Evolutionary conservation across 2,797 vertebrate genomes (phyloP), one percentile per base, ranked within the genome.

Genomic region (Acipenser transmontanus): DNA sequence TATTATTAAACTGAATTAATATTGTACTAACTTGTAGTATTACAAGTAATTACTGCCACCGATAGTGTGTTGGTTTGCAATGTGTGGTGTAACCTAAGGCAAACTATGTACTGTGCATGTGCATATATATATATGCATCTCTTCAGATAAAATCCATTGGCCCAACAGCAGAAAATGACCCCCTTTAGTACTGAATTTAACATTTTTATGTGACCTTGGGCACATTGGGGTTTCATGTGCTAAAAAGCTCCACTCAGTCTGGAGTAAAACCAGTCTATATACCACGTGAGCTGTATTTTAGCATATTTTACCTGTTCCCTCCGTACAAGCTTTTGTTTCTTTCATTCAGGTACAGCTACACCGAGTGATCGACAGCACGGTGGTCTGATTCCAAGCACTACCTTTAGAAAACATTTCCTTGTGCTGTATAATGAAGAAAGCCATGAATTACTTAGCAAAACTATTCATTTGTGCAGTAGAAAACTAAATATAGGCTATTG

Each of bases 81-180:
- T n/a, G 54, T 34, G 34, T 34, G 34, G 34, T 56, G 12, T 62
- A n/a, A 17, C 9, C 66, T 61, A 20, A 72, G 63, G 68, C 66
- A 61, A 66, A 65, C 68, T 76, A 68, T 71, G 59, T 63, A 73
- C 69, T 65, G 69, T 73, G 64, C 61, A 50, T 66, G 54, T 60
- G 8, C 62, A 49, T 71, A 74, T 74, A 80, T 77, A 72, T 82
- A 85, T 17, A 86, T 81, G 83, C 59, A 54, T 63, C 68, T 75
- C 61, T 51, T 66, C 69, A 71, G 65, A 75, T 47, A 71, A 73
- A 83, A 82, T 72, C 67, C 66, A 74, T 68, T 34, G 66, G 68
- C 61, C 60, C 68, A 68, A 71, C 70, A 66, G 68, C 66, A 72
- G 70, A 34, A 79, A 79, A 80, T 76, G 65, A 79, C 73, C 83